Evolutionary conservation across 1,140 invertebrate genomes (phyloP), one percentile per base, ranked within the genome.

Genomic region (Steinernema feltiae): DNA sequence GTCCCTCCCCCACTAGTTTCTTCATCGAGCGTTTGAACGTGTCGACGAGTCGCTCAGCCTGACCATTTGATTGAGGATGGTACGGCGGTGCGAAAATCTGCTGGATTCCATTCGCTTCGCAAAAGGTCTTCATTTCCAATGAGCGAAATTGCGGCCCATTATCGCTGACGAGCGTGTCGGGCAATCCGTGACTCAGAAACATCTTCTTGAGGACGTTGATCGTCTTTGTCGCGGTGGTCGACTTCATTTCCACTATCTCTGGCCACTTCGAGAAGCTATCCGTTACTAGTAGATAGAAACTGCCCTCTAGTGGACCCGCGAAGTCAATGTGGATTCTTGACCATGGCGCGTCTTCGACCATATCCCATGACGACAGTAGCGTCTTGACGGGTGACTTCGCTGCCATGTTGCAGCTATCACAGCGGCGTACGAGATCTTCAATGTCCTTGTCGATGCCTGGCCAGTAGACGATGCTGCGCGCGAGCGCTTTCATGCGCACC

Each of bases 241-340:
- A 31, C 27, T 70, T 15, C 48, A 85, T 72, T 24, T 53, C 46
- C n/a, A 77, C 74, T 30, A 87, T 91, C 80, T 91, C 89, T 30
- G 81, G 85, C 78, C 85, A 89, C 78, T 89, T 89, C 1, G 86
- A 87, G 75, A 82, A 86, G 0, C 86, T 82, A 73, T 90, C 88
- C 0, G 88, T 84, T 0, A 89, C 41, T 0, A 89, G 79, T 0
- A 89, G 76, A 41, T 87, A 85, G 48, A 73, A 29, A 0, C 69
- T 48, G 1, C 81, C 84, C 17, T 82, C 70, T 17, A 88, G 81
- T 2, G 87, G 86, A 12, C 87, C 87, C 17, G 84, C 85, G 81
- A 85, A 87, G 83, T 89, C 88, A 12, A 87, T 76, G 79, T 88
- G 88, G 78, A 84, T n/a, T 7, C 41, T 7, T n/a, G n/a, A n/a